Base-by-base conservation (phyloP, 2,113 vertebrate species). In the Isurus oxyrinchus region DNA sequence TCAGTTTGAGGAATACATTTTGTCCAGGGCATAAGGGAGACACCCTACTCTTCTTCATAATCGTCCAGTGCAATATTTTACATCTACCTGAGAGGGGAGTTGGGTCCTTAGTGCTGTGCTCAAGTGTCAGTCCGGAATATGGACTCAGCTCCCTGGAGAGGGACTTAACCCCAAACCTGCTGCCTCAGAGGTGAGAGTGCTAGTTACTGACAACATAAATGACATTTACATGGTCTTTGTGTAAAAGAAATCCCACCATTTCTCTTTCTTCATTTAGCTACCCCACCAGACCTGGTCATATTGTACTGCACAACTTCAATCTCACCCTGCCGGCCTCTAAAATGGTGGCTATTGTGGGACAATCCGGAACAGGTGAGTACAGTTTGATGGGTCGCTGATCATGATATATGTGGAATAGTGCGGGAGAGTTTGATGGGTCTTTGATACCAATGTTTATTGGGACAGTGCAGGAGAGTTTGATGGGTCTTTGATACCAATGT, bases 291-390 rank as follows among this genome's bases (percentile, higher is more conserved):
- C 99, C 98, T 0, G 98, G 98, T 86, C 98, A 98, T 91, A 97
- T 97, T 0, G 98, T 99, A 66, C 97, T 99, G 95, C 96, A 97
- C 49, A 98, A 98, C 96, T 98, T 99, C 97, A 98, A 66, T 97
- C 98, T 99, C 96, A 98, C 97, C 0, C 97, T 99, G 57, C 98
- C 98, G 0, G 98, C 99, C 0, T 97, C 97, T 97, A 98, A 98
- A 97, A 99, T 98, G 0, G 98, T 99, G 25, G 99, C 99, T 96
- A 98, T 99, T 0, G 99, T 99, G 95, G 99, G 99, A 87, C 98
- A 99, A 76, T 99, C 99, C 0, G 99, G 99, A 53, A 99, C 98
- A 98, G 99, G 99, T 99, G 97, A 97, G 55, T 21, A 67, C 61
- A 66, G n/a, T 25, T 44, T 63, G 35, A 35, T 4, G 16, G 3